A percentile compares a stretch with the other conserved stretches of the same genome.
Conservation (phyloP, 2,888 invertebrate genomes). For the Eupithecia subfuscata region DNA sequence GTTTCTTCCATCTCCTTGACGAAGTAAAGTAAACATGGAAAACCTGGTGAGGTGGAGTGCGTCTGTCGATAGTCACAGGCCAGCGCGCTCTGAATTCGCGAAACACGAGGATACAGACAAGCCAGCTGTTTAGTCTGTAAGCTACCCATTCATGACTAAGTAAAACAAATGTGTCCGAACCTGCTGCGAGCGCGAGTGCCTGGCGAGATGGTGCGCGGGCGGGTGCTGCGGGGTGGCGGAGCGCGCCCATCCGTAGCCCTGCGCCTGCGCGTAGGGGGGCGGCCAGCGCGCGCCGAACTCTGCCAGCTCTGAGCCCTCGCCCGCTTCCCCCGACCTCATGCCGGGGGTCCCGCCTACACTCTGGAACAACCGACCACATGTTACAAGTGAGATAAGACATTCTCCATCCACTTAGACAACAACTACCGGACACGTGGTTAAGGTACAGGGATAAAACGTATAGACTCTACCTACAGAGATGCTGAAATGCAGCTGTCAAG, state of each 20-base stretch:
- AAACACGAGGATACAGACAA: too few relatives aligned
- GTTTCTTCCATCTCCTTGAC: background rate
- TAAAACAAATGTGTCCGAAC: slow-evolving; percentile 46
- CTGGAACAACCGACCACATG: slow-evolving; percentile 50
- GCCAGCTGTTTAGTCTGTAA: background rate
- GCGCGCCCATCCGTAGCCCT: slow-evolving; percentile 80
- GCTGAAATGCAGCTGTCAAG: background rate
- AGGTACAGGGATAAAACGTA: too few relatives aligned
- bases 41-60: background rate
- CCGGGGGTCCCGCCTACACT: slow-evolving; percentile 76
- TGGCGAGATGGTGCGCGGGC: slow-evolving; percentile 79
- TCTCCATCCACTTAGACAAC: background rate
- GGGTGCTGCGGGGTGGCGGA: slow-evolving; percentile 82
- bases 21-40: background rate
- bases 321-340: slow-evolving; percentile 84
- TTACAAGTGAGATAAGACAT: slow-evolving; percentile 18
- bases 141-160: background rate
- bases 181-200: slow-evolving; percentile 82
- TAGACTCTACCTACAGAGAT: too few relatives aligned
- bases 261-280: slow-evolving; percentile 82
- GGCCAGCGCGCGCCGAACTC: slow-evolving; percentile 83
- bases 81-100: too few relatives aligned
- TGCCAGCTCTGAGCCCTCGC: slow-evolving; percentile 83
- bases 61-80: too few relatives aligned
- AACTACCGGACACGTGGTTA: too few relatives aligned